phyloP scores from a whole-genome alignment of 2,113 vertebrate genomes.

The Nibea coibor region DNA sequence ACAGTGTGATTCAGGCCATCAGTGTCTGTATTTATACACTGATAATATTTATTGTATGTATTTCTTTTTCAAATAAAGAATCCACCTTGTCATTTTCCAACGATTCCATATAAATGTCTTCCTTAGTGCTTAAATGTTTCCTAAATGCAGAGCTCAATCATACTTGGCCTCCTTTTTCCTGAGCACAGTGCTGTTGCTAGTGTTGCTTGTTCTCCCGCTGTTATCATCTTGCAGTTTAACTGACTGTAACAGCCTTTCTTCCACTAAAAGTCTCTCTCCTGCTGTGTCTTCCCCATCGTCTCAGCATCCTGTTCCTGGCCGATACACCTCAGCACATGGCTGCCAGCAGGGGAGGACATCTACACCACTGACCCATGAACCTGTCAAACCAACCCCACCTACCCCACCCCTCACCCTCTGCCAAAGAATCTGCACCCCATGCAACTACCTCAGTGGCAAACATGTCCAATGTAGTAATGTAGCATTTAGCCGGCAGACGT shows the following conservation, averaged over 20 bases:
- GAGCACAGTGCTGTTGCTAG: conserved; percentile 16
- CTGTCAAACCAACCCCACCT: conserved; percentile 32
- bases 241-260: conserved; percentile 42
- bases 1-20: neutral
- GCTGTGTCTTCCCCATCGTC: conserved; percentile 57
- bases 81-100: neutral
- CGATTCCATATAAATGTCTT: neutral
- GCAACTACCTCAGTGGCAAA: conserved; percentile 5
- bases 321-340: conserved; percentile 58
- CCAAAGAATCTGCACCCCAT: neutral
- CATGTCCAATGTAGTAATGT: conserved; percentile 2
- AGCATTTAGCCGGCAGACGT: neutral
- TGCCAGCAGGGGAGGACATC: conserved; percentile 70
- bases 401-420: neutral
- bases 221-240: conserved; percentile 52
- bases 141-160: neutral
- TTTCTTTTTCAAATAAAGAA: no score
- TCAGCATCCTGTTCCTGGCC: conserved; percentile 55
- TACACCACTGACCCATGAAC: conserved; percentile 71
- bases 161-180: neutral
- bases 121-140: neutral
- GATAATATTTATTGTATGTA: neutral
- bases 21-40: neutral
- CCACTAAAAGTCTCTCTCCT: conserved; percentile 35
- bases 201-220: conserved; percentile 46